Conservation (phyloP, 2,888 invertebrate genomes). For the Drosophila monieri region DNA sequence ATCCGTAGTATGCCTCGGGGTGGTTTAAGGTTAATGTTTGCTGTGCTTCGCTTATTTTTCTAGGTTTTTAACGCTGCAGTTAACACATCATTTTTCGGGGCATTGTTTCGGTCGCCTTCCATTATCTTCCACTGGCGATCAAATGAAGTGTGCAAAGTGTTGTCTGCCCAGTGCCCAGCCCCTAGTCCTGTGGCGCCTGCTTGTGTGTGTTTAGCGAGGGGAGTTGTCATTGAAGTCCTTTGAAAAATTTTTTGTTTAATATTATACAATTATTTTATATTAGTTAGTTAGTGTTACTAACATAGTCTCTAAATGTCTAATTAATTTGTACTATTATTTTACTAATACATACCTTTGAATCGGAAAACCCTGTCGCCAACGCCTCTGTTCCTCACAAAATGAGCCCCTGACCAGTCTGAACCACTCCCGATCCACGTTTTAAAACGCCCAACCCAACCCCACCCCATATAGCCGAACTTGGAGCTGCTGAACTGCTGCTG, state of each 20-base stretch:
- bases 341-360: background rate
- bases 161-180: slow-evolving; percentile 30
- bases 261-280: no score
- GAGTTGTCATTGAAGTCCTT: background rate
- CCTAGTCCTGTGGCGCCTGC: background rate
- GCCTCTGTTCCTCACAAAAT: slow-evolving; percentile 29
- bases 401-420: slow-evolving; percentile 16
- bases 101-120: slow-evolving; percentile 49
- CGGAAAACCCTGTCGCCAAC: background rate
- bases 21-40: slow-evolving; percentile 15
- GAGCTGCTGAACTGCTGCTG: slow-evolving; percentile 33
- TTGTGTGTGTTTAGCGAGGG: slow-evolving; percentile 18
- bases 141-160: slow-evolving; percentile 77
- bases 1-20: slow-evolving; percentile 8
- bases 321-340: no score
- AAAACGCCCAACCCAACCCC: background rate
- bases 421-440: background rate
- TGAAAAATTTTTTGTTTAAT: no score
- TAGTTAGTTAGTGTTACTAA: no score
- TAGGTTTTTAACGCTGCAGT: slow-evolving; percentile 72
- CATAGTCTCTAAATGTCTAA: no score
- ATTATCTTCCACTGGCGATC: slow-evolving; percentile 79
- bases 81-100: slow-evolving; percentile 74
- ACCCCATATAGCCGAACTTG: slow-evolving; percentile 22
- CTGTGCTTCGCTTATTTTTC: slow-evolving; percentile 16